Conservation (phyloP, 1,140 invertebrate species). For the Magallana ariakensis region DNA sequence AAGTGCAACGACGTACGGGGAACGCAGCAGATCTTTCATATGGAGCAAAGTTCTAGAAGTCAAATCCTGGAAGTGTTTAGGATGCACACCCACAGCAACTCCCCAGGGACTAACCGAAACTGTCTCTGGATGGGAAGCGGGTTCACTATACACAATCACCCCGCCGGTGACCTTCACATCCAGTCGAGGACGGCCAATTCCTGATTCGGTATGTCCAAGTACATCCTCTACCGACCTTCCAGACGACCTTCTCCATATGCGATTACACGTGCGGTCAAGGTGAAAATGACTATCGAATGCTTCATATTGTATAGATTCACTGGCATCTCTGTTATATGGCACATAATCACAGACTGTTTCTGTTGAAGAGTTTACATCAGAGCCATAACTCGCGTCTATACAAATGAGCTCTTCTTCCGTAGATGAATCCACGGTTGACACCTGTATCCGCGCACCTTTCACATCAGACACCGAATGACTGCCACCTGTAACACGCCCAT, state of each 20-base stretch:
- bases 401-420: background rate
- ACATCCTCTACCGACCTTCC: conserved; percentile 18
- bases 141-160: conserved; percentile 7
- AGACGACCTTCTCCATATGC: background rate
- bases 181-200: background rate
- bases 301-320: background rate
- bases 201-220: background rate
- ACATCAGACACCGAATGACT: background rate
- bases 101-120: background rate
- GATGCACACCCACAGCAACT: conserved; percentile 6
- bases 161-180: background rate
- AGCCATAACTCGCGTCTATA: background rate
- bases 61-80: background rate
- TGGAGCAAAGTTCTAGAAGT: background rate
- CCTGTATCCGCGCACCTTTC: background rate
- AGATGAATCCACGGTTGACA: background rate
- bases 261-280: background rate
- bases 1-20: background rate
- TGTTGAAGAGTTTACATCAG: background rate
- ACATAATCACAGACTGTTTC: background rate
- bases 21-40: background rate
- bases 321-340: background rate
- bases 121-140: background rate
- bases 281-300: conserved; percentile 38
- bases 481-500: background rate